A percentile compares a stretch with the other conserved stretches of the same genome.
phyloP scores from a whole-genome alignment of 2,113 vertebrate genomes.

The Junco hyemalis region DNA sequence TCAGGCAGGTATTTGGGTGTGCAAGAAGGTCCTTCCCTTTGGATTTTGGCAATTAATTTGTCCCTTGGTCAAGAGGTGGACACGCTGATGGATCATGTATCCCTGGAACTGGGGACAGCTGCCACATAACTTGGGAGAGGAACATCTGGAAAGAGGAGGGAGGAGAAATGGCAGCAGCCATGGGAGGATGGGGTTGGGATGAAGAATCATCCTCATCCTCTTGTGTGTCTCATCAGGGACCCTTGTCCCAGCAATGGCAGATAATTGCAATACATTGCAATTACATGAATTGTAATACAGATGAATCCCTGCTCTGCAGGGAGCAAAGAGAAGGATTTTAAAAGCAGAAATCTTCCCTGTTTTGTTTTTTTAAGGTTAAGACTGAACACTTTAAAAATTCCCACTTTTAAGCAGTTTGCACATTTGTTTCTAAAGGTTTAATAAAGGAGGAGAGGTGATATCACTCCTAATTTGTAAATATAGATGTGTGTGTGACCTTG shows the following conservation, averaged over 20 bases:
- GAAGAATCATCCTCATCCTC: background rate
- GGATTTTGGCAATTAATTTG: background rate
- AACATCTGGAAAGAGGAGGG: background rate
- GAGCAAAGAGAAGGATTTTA: background rate
- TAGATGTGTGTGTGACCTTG: background rate
- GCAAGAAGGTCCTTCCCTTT: background rate
- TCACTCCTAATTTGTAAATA: fast-evolving
- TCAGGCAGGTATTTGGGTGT: background rate
- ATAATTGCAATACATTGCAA: background rate
- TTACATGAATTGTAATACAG: too few relatives aligned
- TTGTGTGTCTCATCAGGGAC: background rate
- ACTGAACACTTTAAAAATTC: background rate
- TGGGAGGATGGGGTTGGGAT: background rate
- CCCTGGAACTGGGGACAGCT: background rate
- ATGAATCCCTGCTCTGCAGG: too few relatives aligned
- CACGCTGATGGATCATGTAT: fast-evolving
- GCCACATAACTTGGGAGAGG: background rate
- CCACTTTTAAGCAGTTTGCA: fast-evolving
- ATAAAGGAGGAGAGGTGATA: background rate
- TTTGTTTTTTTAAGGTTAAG: too few relatives aligned
- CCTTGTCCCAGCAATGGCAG: background rate
- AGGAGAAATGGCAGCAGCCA: background rate
- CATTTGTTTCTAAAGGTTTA: background rate
- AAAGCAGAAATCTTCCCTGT: background rate
- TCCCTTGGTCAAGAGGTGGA: background rate